A percentile compares a stretch with the other conserved stretches of the same genome.
Conservation (phyloP, 2,888 invertebrate genomes). For the Protonemura montana region DNA sequence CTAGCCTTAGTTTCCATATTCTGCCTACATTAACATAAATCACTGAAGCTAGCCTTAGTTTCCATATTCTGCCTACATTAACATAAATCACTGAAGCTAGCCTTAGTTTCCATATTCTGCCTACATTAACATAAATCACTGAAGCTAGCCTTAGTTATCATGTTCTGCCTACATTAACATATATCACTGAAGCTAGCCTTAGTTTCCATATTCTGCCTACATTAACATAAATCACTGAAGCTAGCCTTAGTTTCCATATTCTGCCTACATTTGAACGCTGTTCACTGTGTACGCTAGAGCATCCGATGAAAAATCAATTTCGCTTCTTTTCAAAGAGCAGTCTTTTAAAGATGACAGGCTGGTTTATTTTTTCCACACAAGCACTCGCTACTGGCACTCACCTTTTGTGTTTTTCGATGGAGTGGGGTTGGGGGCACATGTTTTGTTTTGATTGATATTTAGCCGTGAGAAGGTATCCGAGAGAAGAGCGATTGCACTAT, state of each 20-base stretch:
- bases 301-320: background rate
- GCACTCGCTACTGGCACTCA: background rate
- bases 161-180: too few species aligned
- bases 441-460: constrained; percentile 7
- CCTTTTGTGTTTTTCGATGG: background rate
- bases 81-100: too few species aligned
- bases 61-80: too few species aligned
- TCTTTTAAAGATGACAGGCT: background rate
- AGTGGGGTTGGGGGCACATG: background rate
- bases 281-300: background rate
- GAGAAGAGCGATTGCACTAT: background rate
- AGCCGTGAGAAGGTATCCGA: background rate
- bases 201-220: too few species aligned
- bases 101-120: too few species aligned
- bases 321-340: background rate
- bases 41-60: too few species aligned
- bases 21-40: too few species aligned
- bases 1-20: too few species aligned
- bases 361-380: background rate
- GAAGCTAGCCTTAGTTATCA: too few species aligned
- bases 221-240: too few species aligned
- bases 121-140: too few species aligned
- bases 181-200: too few species aligned
- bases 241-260: background rate
- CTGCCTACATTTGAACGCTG: background rate